phyloP scores from a whole-genome alignment of 2,797 vertebrate genomes.

The Danio kyathit region DNA sequence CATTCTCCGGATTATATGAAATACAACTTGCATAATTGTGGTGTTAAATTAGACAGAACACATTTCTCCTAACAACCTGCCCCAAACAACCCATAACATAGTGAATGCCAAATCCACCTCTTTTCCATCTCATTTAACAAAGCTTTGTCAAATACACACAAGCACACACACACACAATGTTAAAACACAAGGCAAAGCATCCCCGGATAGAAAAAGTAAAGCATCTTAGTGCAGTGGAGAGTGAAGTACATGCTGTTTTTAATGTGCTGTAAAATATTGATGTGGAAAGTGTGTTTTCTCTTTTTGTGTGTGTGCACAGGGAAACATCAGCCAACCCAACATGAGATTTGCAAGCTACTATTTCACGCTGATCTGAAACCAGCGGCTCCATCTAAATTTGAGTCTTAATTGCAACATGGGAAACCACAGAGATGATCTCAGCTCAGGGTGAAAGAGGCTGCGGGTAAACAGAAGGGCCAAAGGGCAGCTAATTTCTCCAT shows the following conservation, averaged over 20 bases:
- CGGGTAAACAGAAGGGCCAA: conserved; percentile 43
- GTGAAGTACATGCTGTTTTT: conserved; percentile 54
- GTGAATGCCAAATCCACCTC: conserved; percentile 18
- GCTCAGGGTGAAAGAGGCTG: conserved; percentile 37
- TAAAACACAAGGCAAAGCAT: conserved; percentile 46
- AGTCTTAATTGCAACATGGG: conserved; percentile 53
- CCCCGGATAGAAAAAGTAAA: conserved; percentile 38
- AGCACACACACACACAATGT: conserved; percentile 4
- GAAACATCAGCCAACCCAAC: conserved; percentile 43
- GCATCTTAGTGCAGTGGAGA: conserved; percentile 47
- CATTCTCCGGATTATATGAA: conserved; percentile 28
- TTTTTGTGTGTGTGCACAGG: conserved; percentile 1
- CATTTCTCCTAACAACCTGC: conserved; percentile 31
- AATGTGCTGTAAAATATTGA: conserved; percentile 69
- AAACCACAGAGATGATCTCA: conserved; percentile 60
- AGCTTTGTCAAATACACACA: conserved; percentile 5
- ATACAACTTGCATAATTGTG: conserved; percentile 33
- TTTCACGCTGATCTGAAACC: conserved; percentile 47
- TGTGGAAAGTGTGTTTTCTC: conserved; percentile 63
- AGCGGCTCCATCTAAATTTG: conserved; percentile 13
- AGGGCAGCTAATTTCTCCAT: conserved; percentile 13
- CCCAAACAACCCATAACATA: conserved; percentile 31
- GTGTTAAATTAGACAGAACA: conserved; percentile 46
- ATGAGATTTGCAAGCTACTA: conserved; percentile 52
- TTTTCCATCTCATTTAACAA: conserved; percentile 48